A percentile compares a stretch with the other conserved stretches of the same genome.
Evolutionary conservation across 2,888 invertebrate genomes (phyloP).

Genomic region (Clitarchus hookeri): DNA sequence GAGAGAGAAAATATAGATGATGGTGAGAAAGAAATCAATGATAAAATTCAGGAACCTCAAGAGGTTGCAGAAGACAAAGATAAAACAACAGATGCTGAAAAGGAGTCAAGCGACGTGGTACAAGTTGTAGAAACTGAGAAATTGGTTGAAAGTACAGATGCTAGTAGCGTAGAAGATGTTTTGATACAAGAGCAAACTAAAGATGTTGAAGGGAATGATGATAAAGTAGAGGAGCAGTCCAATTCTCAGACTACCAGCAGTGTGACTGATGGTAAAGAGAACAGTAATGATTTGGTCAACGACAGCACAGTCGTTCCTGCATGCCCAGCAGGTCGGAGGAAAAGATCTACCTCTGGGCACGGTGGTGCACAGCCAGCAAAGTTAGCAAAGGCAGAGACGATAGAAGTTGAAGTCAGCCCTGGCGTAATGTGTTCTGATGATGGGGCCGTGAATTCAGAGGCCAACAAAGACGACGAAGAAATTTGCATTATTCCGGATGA

Average conservation of each 20-base stretch:
- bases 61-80: constrained; percentile 48
- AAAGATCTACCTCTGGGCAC: background rate
- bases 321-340: background rate
- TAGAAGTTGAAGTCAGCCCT: background rate
- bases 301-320: background rate
- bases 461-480: constrained; percentile 30
- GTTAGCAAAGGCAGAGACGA: background rate
- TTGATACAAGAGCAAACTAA: background rate
- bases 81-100: constrained; percentile 36
- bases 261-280: background rate
- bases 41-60: constrained; percentile 47
- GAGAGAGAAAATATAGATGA: constrained; percentile 31
- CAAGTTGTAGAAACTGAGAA: background rate
- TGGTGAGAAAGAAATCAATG: constrained; percentile 43
- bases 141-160: background rate
- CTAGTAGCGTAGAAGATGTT: background rate
- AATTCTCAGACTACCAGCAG: background rate
- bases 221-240: background rate
- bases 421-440: background rate
- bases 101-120: background rate
- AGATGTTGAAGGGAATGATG: background rate
- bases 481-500: constrained; percentile 54
- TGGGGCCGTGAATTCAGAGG: background rate
- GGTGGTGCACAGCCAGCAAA: background rate
- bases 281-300: background rate